These are phyloP conservation scores for Gobio gobio DNA, from an alignment of 2,113 vertebrate genomes.

Conservation along the genomic window DNA sequence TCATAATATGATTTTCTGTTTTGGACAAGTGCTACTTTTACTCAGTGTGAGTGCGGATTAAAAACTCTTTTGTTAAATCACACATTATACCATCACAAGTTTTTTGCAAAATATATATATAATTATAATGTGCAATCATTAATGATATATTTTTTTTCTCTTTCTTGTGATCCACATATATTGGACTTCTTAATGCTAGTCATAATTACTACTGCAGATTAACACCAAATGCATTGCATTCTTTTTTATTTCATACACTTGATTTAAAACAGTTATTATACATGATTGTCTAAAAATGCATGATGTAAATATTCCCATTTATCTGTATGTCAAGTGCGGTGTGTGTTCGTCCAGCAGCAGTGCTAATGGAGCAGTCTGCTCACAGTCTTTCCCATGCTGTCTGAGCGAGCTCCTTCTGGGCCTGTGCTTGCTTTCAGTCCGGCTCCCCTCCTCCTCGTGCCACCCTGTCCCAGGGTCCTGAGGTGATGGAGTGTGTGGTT, in stretches of 20 bases:
- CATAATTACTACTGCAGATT: background rate
- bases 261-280: background rate
- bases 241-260: background rate
- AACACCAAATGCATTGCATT: background rate
- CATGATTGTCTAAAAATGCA: background rate
- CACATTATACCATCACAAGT: background rate
- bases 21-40: background rate
- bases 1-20: background rate
- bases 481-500: conserved; percentile 76
- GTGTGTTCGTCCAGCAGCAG: conserved; percentile 8
- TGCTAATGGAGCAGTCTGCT: conserved; percentile 8
- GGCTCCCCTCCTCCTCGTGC: conserved; percentile 57
- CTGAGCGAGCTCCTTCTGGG: background rate
- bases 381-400: background rate
- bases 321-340: background rate
- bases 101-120: background rate
- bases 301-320: background rate
- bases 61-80: background rate
- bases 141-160: background rate
- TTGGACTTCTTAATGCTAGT: background rate
- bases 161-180: background rate
- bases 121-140: background rate
- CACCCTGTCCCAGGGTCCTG: conserved; percentile 56
- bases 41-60: background rate
- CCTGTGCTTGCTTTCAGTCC: conserved; percentile 34